Percentiles rank a stretch among this genome's conserved stretches.
phyloP scores from a whole-genome alignment of 2,888 invertebrate species.

The Drosophila mettleri region DNA sequence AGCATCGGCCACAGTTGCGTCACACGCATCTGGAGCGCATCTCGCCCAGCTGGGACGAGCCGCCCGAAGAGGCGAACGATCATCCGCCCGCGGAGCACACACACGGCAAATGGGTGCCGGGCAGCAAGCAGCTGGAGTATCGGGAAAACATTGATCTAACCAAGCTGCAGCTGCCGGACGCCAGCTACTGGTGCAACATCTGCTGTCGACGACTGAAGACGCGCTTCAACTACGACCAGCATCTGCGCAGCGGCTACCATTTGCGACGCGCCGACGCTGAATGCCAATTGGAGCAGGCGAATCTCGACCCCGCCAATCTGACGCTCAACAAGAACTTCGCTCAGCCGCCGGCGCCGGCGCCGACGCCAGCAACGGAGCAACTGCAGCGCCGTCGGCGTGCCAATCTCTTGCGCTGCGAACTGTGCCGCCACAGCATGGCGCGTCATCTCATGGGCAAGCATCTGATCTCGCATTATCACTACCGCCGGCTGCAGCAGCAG shows the following conservation, averaged over 20 bases:
- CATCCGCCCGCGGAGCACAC: slow-evolving; percentile 90
- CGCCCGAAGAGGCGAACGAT: slow-evolving; percentile 82
- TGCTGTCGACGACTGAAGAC: slow-evolving; percentile 92
- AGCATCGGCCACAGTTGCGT: slow-evolving; percentile 82
- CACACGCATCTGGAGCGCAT: slow-evolving; percentile 74
- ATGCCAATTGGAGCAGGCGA: slow-evolving; percentile 89
- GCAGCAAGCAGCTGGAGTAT: slow-evolving; percentile 86
- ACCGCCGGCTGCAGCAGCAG: slow-evolving; percentile 88
- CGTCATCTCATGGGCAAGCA: slow-evolving; percentile 92
- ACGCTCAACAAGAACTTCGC: slow-evolving; percentile 43
- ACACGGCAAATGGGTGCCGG: slow-evolving; percentile 92
- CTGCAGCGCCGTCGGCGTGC: slow-evolving; percentile 85
- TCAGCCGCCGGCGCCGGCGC: background rate
- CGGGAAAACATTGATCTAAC: slow-evolving; percentile 84
- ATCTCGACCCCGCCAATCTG: slow-evolving; percentile 65
- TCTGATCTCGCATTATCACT: slow-evolving; percentile 94
- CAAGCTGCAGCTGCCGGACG: slow-evolving; percentile 50
- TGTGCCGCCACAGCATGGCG: slow-evolving; percentile 90
- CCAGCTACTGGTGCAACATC: slow-evolving; percentile 91
- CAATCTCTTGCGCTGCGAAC: slow-evolving; percentile 88
- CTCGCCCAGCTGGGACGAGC: slow-evolving; percentile 87
- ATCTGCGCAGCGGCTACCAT: slow-evolving; percentile 91
- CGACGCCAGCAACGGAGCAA: slow-evolving; percentile 4
- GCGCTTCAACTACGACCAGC: slow-evolving; percentile 90
- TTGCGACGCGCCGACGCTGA: slow-evolving; percentile 88